phyloP scores from a whole-genome alignment of 2,113 vertebrate genomes.

The Lamprologus sp. region DNA sequence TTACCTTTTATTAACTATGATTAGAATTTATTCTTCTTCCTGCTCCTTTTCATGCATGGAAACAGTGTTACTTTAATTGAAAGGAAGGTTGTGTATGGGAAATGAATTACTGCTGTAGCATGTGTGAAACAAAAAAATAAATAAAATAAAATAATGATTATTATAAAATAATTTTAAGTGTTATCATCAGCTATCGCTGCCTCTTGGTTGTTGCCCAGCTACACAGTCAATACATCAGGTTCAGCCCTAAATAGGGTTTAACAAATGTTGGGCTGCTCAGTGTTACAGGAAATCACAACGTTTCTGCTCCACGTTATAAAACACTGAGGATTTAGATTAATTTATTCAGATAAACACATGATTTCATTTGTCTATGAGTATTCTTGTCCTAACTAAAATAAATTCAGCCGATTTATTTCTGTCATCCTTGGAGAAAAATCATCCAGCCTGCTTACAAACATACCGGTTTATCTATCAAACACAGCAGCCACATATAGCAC shows the following conservation, averaged over 20 bases:
- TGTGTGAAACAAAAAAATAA: too few species aligned
- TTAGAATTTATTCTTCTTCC: too few species aligned
- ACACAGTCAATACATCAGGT: neutral
- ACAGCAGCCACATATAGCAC: neutral
- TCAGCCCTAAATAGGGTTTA: neutral
- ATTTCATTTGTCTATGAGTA: neutral
- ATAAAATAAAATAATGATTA: neutral
- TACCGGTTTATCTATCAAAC: neutral
- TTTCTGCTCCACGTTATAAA: neutral
- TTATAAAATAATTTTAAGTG: neutral
- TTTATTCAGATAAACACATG: neutral
- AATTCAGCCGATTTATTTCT: neutral
- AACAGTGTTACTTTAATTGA: too few species aligned
- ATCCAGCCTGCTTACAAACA: neutral
- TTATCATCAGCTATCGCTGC: neutral
- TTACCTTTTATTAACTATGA: neutral
- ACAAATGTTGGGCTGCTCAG: neutral
- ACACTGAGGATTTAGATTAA: neutral
- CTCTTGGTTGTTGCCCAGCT: neutral
- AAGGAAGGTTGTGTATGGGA: too few species aligned
- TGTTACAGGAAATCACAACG: neutral
- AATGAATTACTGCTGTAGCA: too few species aligned
- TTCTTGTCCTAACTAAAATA: neutral
- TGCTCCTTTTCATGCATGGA: too few species aligned
- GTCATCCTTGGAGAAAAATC: neutral